These are phyloP conservation scores for Adineta ricciae DNA, from an alignment of 2,888 invertebrate genomes.

Conservation along the genomic window DNA sequence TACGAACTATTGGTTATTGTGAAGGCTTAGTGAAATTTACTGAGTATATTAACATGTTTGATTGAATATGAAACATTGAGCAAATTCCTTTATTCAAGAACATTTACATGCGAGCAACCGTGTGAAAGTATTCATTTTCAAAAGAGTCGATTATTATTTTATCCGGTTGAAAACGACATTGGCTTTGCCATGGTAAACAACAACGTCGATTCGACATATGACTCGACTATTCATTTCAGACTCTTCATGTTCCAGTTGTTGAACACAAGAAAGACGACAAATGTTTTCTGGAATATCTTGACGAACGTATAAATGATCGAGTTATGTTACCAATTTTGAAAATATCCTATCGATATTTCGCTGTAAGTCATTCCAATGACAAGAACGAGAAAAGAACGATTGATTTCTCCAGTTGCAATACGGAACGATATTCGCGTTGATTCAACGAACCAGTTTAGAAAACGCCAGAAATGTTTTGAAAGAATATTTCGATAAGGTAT, in stretches of 20 bases:
- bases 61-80: not conserved
- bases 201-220: not conserved
- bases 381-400: not conserved
- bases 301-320: conserved; percentile 2
- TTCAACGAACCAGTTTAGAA: not conserved
- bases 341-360: not conserved
- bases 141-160: conserved; percentile 74
- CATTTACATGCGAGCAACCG: conserved; percentile 66
- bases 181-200: conserved; percentile 74
- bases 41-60: conserved; percentile 56
- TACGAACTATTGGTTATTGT: conserved; percentile 81
- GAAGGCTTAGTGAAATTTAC: conserved; percentile 91
- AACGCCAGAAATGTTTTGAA: not conserved
- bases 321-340: not conserved
- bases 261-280: conserved; percentile 10
- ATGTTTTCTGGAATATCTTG: not conserved
- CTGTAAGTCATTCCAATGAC: not conserved
- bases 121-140: conserved; percentile 79
- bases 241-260: conserved; percentile 8
- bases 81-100: conserved; percentile 53
- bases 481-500: not conserved
- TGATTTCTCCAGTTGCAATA: not conserved
- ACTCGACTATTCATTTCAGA: not conserved
- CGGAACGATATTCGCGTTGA: not conserved
- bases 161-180: conserved; percentile 72